Percentiles rank a stretch among this genome's conserved stretches.
Evolutionary conservation across 2,797 vertebrate genomes (phyloP).

Genomic region (Acestrorhynchus altus): DNA sequence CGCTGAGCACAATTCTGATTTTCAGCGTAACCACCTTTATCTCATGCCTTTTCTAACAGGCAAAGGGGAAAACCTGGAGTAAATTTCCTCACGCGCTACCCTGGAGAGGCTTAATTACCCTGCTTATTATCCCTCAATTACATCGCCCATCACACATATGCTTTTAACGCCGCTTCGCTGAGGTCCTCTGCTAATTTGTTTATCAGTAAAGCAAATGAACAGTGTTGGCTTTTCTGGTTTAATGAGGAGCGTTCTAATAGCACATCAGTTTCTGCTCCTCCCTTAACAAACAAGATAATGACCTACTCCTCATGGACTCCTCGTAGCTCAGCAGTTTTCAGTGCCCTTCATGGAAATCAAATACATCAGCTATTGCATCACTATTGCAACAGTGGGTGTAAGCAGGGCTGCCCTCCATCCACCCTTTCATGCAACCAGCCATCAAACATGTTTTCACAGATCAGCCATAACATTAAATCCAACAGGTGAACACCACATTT

Average conservation of each 20-base stretch:
- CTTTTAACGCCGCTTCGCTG: slow-evolving; percentile 59
- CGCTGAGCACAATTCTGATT: slow-evolving; percentile 57
- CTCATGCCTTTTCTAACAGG: slow-evolving; percentile 52
- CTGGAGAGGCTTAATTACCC: slow-evolving; percentile 70
- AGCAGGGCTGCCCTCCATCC: neutral
- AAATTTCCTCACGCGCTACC: slow-evolving; percentile 60
- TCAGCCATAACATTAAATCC: too few species aligned
- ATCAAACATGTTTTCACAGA: too few species aligned
- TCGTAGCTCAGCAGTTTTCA: slow-evolving; percentile 57
- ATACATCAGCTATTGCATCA: slow-evolving; percentile 59
- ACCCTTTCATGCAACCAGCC: too few species aligned
- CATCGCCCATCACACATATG: slow-evolving; percentile 59
- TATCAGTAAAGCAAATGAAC: slow-evolving; percentile 69
- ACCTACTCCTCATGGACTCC: slow-evolving; percentile 60
- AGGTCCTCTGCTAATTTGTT: slow-evolving; percentile 62
- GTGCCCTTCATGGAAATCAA: slow-evolving; percentile 52
- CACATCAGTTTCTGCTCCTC: slow-evolving; percentile 61
- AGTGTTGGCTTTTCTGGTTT: slow-evolving; percentile 58
- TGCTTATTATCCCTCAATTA: slow-evolving; percentile 69
- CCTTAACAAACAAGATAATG: slow-evolving; percentile 74
- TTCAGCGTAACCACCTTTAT: slow-evolving; percentile 56
- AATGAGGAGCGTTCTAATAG: slow-evolving; percentile 68
- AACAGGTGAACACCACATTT: too few species aligned
- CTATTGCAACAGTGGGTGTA: slow-evolving; percentile 52
- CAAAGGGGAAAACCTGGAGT: slow-evolving; percentile 56